A percentile compares a stretch with the other conserved stretches of the same genome.
phyloP scores from a whole-genome alignment of 2,113 vertebrate genomes.

The Coracopsis vasa region DNA sequence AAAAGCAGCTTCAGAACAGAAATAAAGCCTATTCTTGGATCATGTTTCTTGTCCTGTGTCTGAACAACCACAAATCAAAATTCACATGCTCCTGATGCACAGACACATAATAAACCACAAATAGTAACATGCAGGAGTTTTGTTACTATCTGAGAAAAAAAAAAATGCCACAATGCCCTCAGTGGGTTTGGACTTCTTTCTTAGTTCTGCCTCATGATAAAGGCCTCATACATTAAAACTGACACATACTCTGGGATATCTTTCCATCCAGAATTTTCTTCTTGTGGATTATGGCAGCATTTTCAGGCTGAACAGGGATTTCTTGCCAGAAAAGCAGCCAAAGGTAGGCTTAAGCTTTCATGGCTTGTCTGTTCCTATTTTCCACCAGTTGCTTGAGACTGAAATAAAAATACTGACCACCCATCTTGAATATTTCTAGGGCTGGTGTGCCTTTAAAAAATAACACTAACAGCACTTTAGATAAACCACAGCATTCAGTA shows the following conservation, averaged over 20 bases:
- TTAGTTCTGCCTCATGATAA: background rate
- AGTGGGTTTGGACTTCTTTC: background rate
- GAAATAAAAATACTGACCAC: conserved; percentile 44
- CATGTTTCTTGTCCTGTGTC: background rate
- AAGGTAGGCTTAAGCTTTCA: conserved; percentile 28
- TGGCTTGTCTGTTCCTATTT: conserved; percentile 35
- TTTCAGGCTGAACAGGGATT: conserved; percentile 5
- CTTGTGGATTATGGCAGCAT: background rate
- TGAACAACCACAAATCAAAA: background rate
- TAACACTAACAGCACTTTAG: background rate
- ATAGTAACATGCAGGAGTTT: background rate
- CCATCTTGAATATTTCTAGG: conserved; percentile 25
- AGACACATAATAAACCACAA: background rate
- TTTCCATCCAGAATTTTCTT: background rate
- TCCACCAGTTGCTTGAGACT: background rate
- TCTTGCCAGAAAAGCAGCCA: conserved; percentile 39
- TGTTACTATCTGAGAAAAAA: background rate
- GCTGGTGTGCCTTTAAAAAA: background rate
- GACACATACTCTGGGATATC: background rate
- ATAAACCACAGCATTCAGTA: background rate
- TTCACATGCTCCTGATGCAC: background rate
- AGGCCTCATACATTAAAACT: background rate
- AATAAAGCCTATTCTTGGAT: background rate
- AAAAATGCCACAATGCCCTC: background rate
- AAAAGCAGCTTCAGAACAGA: background rate